phyloP scores from a whole-genome alignment of 2,888 invertebrate genomes.

The Crepidodera aurea region DNA sequence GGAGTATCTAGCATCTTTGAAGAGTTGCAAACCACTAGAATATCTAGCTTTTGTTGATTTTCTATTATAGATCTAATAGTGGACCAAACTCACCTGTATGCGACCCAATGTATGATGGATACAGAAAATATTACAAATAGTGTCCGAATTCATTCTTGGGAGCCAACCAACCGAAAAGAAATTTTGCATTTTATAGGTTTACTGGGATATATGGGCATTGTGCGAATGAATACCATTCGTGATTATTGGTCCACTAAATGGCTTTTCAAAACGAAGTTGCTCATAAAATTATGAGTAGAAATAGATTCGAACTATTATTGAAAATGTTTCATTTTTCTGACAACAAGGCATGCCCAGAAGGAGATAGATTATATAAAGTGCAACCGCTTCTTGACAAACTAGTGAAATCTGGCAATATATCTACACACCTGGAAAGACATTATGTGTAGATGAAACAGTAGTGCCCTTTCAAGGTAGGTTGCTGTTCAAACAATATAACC shows the following conservation, averaged over 20 bases:
- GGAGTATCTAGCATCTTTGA: too few relatives aligned
- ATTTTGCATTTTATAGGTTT: background rate
- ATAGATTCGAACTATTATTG: slow-evolving; percentile 29
- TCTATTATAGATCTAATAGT: background rate
- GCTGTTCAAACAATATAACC: slow-evolving; percentile 44
- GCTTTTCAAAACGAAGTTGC: slow-evolving; percentile 28
- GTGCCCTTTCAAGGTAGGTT: slow-evolving; percentile 47
- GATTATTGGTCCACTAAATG: slow-evolving; percentile 34
- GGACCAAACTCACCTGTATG: background rate
- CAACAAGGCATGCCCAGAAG: slow-evolving; percentile 40
- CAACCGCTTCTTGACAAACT: slow-evolving; percentile 39
- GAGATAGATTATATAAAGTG: slow-evolving; percentile 42
- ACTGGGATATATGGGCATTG: slow-evolving; percentile 34
- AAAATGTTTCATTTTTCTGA: slow-evolving; percentile 45
- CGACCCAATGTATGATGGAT: background rate
- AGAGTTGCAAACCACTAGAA: too few relatives aligned
- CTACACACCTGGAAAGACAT: slow-evolving; percentile 40
- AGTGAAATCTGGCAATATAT: slow-evolving; percentile 37
- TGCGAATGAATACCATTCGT: slow-evolving; percentile 18
- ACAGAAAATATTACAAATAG: background rate
- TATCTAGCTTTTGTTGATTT: too few relatives aligned
- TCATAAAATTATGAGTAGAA: slow-evolving; percentile 25
- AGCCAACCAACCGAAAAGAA: background rate
- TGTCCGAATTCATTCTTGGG: background rate
- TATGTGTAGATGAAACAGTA: slow-evolving; percentile 47